Evolutionary conservation across 2,888 invertebrate species (phyloP).

Genomic region (Nyleta sp.): DNA sequence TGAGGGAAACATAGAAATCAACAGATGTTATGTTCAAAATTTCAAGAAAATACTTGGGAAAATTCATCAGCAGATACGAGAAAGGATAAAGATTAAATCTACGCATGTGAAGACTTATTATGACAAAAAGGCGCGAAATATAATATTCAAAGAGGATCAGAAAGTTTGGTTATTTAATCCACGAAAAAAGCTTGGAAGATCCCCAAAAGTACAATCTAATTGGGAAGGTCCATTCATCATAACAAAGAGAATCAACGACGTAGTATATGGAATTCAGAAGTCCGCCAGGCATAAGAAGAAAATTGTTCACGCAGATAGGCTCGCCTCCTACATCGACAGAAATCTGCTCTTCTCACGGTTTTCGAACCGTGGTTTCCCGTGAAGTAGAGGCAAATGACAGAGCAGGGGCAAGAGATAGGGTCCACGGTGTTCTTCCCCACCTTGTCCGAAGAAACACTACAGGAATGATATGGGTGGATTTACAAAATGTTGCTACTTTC

Average conservation of each 20-base stretch:
- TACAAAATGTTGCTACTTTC: no score
- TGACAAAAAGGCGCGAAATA: not conserved
- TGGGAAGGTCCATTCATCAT: not conserved
- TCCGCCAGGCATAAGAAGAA: not conserved
- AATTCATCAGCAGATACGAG: no score
- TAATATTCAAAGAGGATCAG: not conserved
- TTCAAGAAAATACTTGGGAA: no score
- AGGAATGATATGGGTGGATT: no score
- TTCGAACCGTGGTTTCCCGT: constrained; percentile 10
- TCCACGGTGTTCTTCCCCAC: no score
- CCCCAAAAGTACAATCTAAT: not conserved
- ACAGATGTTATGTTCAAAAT: no score
- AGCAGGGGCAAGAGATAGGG: no score
- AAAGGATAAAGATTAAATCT: not conserved
- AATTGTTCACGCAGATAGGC: not conserved
- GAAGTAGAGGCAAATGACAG: no score
- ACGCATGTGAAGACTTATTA: not conserved
- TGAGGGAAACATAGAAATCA: no score
- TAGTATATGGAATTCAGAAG: not conserved
- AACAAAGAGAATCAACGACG: not conserved
- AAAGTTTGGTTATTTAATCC: not conserved
- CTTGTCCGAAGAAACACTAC: no score
- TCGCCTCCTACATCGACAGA: not conserved
- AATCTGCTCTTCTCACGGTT: constrained; percentile 2
- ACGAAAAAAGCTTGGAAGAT: not conserved